Evolutionary conservation across 2,888 invertebrate genomes (phyloP), one percentile per base, ranked within the genome.

Genomic region (Gymnocheta viridis): DNA sequence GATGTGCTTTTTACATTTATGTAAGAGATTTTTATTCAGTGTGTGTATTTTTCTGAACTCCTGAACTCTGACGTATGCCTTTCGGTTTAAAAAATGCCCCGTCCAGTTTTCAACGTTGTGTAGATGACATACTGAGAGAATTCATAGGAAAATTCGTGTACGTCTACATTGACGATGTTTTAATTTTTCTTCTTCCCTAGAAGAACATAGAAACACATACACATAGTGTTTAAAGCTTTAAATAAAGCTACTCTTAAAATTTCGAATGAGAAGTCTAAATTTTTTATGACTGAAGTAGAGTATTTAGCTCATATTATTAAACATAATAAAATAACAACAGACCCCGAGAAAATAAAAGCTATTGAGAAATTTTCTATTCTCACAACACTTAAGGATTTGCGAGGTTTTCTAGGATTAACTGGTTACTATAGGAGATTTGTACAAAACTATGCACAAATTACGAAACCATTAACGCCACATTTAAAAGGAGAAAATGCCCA

Each of bases 161-260:
- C 24, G 51, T 78, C 12, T 51, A 69, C 38, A 78, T 78, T 10
- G 69, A 58, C 14, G 69, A 78, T 51, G 78, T 78, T 35, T 27
- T 69, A 35, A 78, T 69, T 32, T 32, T 67, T 66, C 67, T 2
- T 77, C 58, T 17, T 54, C 54, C 5, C 41, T 51, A 12, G 51
- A 74, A 24, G 51, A 74, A 74, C 62, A 62, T 24, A 24, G 62
- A 10, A 41, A 54, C 54, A 62, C 38, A 44, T 38, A 24, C 51
- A 29, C 24, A 51, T 22, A 9, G 51, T 67, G n/a, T 35, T 67
- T 51, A 12, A 67, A 22, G 67, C 51, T n/a, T 24, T 67, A 22
- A 51, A 38, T 24, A 51, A 51, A n/a, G 67, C 51, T 4, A 54
- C 49, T 4, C 24, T 51, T 12, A 70, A 54, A 56, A 6, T 41